Evolutionary conservation across 2,113 vertebrate genomes (phyloP).

Genomic region (Calypte anna): DNA sequence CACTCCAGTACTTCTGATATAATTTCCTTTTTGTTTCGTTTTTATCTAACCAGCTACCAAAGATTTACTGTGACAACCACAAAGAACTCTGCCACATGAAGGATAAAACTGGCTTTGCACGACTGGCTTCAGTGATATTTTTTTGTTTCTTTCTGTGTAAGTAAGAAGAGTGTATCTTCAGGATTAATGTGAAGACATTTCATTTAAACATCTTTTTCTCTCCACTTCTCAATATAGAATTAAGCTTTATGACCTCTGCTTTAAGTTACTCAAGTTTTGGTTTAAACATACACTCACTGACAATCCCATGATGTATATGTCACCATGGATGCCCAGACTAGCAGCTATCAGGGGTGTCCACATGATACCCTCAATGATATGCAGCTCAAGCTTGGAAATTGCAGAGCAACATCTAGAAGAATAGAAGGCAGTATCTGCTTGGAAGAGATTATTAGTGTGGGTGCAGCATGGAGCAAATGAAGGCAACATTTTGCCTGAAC

Average conservation of each 20-base stretch:
- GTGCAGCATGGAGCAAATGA: not conserved
- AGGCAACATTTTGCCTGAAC: not conserved
- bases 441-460: not conserved
- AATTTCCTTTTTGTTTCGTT: not conserved
- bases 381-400: not conserved
- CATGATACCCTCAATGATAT: not conserved
- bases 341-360: not conserved
- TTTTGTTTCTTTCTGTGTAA: not conserved
- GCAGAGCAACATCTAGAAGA: not conserved
- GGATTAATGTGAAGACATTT: not conserved
- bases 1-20: slow-evolving; percentile 16
- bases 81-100: not conserved
- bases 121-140: not conserved
- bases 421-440: not conserved
- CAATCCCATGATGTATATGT: not conserved
- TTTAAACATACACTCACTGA: not conserved
- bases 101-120: not conserved
- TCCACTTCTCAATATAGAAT: not conserved
- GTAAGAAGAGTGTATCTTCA: not conserved
- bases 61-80: not conserved
- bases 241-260: not conserved
- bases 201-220: not conserved
- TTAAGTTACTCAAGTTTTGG: not conserved
- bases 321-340: not conserved
- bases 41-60: not conserved